These are phyloP conservation scores for Amphiprion percula DNA, from an alignment of 2,113 vertebrate species.

Conservation along the genomic window DNA sequence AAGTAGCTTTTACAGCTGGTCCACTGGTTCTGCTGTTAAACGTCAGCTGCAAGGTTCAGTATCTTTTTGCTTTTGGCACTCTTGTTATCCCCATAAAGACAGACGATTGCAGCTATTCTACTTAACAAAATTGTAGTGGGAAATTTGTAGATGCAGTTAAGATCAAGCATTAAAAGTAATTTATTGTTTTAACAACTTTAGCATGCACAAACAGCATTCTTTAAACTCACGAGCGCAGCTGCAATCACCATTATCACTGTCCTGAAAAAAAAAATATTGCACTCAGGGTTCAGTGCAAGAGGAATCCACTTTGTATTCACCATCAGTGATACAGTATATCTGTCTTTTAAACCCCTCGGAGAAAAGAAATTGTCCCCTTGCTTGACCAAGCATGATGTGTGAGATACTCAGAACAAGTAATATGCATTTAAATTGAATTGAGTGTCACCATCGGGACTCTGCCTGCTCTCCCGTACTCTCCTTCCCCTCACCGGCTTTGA, in stretches of 20 bases:
- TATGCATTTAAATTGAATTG: slow-evolving; percentile 83
- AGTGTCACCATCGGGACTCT: slow-evolving; percentile 72
- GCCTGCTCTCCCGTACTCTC: slow-evolving; percentile 65
- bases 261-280: slow-evolving; percentile 50
- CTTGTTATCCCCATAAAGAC: slow-evolving; percentile 30
- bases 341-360: slow-evolving; percentile 74
- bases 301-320: slow-evolving; percentile 71
- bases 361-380: slow-evolving; percentile 80
- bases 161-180: slow-evolving; percentile 45
- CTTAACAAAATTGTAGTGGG: slow-evolving; percentile 31
- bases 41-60: slow-evolving; percentile 49
- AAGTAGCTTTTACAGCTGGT: slow-evolving; percentile 67
- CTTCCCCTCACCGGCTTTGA: slow-evolving; percentile 70
- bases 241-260: slow-evolving; percentile 31
- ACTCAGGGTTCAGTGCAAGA: slow-evolving; percentile 16
- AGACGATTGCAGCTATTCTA: slow-evolving; percentile 32
- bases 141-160: slow-evolving; percentile 40
- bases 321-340: slow-evolving; percentile 70
- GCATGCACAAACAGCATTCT: slow-evolving; percentile 32
- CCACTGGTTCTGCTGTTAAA: slow-evolving; percentile 58
- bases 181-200: slow-evolving; percentile 41
- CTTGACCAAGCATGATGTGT: slow-evolving; percentile 82
- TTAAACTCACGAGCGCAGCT: slow-evolving; percentile 27
- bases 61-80: slow-evolving; percentile 57
- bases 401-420: slow-evolving; percentile 83